Evolutionary conservation across 2,888 invertebrate genomes (phyloP), one percentile per base, ranked within the genome.

Genomic region (Drosophila diplacantha): DNA sequence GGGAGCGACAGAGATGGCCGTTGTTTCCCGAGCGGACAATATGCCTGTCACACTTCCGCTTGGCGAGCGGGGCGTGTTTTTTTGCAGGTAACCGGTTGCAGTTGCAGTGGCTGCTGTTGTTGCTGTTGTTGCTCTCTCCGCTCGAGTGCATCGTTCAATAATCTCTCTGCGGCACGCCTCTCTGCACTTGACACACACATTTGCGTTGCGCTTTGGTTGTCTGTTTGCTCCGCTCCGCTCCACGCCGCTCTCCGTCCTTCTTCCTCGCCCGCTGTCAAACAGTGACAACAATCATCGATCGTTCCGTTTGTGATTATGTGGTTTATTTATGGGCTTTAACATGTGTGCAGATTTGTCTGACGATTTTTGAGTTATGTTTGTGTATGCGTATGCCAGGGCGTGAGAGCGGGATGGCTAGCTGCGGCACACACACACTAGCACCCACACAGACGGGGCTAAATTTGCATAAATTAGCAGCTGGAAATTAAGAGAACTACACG

Each of bases 281-380:
- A 85, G 86, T 85, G 85, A 85, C 85, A 85, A 85, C 85, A 85
- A 85, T 85, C 83, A 84, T 85, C 86, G 85, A 85, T 86, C 86
- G 85, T 86, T 86, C 85, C 86, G 86, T 85, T 85, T 85, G 85
- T 83, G 86, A 86, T 85, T 85, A 85, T 85, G 86, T 83, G 86
- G 86, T 85, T 85, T 85, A 85, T 85, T 85, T 85, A 85, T 85
- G 86, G 85, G 77, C 84, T 81, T 81, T 83, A 83, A 85, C 85
- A 85, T 85, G 85, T 85, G 85, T 85, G 83, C 81, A 85, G 85
- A 85, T 85, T 85, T 85, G 86, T 85, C 85, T 85, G 73, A 76
- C 83, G 81, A 82, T 83, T 85, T 66, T 85, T 83, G 77, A 83
- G 77, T 82, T 79, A 84, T 81, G 81, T 53, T 41, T 68, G 51